Evolutionary conservation across 2,113 vertebrate species (phyloP), one percentile per base, ranked within the genome.

Genomic region (Nesogale talazaci): DNA sequence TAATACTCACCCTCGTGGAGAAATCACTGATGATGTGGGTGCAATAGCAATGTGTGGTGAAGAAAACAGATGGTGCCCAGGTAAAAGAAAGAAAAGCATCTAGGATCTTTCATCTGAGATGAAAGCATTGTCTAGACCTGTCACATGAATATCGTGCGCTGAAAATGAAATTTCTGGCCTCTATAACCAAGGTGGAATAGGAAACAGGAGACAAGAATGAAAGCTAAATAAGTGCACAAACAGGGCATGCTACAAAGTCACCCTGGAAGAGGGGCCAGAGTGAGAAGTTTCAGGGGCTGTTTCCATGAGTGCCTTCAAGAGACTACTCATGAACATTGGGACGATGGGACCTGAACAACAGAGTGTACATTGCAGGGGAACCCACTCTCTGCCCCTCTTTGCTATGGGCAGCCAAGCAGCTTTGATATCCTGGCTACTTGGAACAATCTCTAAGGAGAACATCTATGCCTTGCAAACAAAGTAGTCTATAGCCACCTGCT

Each of bases 121-220:
- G n/a, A n/a, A n/a, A 84, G 7, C 59, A 76, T 85, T 86, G 25
- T 40, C 29, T 52, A 16, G 87, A 89, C 46, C 38, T 74, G 36
- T 90, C 70, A 84, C 27, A 27, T 74, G 29, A 67, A 27, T 31
- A 40, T 57, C 4, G 9, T 90, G 76, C 23, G 38, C 31, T 38
- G 9, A 20, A 83, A 93, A 72, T 16, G 42, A 90, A 59, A 14
- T 57, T 89, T 90, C 27, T 72, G 86, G 27, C 10, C 29, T 95
- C 56, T 42, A 76, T n/a, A 92, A 76, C 9, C 23, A 15, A 96
- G 8, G n/a, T 69, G 65, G 57, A 27, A 77, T 6, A 70, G 31
- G 69, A n/a, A 46, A 46, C 10, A 12, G 9, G 46, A 52, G 46
- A 52, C 14, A 12, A 46, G 59, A 83, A 86, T n/a, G n/a, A 38